phyloP scores from a whole-genome alignment of 1,140 invertebrate genomes.

The Phortica variegata region DNA sequence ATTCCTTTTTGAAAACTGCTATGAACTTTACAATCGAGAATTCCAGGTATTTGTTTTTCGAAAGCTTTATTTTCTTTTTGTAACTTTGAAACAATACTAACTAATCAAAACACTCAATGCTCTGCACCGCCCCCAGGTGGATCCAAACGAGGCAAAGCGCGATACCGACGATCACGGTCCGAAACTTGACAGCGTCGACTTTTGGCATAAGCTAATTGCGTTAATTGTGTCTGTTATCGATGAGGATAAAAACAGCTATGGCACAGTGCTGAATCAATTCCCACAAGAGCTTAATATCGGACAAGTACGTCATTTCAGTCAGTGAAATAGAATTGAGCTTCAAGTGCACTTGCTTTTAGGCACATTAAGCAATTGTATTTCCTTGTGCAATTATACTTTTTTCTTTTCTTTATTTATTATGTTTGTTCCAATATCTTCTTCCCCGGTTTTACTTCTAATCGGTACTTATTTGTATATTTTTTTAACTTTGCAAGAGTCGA shows the following conservation, averaged over 20 bases:
- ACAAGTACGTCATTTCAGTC: slow-evolving; percentile 63
- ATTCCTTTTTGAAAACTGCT: slow-evolving; percentile 97
- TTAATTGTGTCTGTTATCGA: slow-evolving; percentile 98
- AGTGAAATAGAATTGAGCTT: background rate
- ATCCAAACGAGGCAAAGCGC: slow-evolving; percentile 84
- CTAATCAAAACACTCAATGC: too few relatives aligned
- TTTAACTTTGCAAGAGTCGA: too few relatives aligned
- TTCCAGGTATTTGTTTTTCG: too few relatives aligned
- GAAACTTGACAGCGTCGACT: slow-evolving; percentile 88
- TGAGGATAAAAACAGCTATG: slow-evolving; percentile 97
- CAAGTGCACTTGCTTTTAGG: background rate
- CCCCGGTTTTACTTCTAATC: too few relatives aligned
- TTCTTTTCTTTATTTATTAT: too few relatives aligned
- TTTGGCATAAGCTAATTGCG: slow-evolving; percentile 98
- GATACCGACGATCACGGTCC: slow-evolving; percentile 88
- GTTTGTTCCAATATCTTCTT: too few relatives aligned
- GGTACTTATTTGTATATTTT: too few relatives aligned
- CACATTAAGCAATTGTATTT: too few relatives aligned
- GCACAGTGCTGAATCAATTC: slow-evolving; percentile 97
- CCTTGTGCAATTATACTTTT: too few relatives aligned
- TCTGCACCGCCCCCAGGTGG: slow-evolving; percentile 69
- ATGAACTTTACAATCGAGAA: slow-evolving; percentile 90
- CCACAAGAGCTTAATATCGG: slow-evolving; percentile 90
- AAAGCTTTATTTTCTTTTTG: background rate
- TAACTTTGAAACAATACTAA: too few relatives aligned